These are phyloP conservation scores for Scaptomyza montana DNA, from an alignment of 1,140 invertebrate species.

Conservation along the genomic window DNA sequence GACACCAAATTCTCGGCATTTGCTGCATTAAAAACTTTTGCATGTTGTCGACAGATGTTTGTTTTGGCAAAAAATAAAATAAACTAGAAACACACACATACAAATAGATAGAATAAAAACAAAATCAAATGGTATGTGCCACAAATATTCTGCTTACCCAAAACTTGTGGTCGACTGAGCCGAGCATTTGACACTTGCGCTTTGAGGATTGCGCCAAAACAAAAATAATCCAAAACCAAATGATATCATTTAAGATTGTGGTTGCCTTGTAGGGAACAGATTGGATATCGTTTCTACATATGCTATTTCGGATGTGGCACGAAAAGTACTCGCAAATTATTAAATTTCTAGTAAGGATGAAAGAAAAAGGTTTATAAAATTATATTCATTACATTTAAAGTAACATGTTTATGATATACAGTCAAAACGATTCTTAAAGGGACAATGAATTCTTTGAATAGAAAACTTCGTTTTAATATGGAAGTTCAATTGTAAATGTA, in stretches of 20 bases:
- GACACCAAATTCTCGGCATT: conserved; percentile 69
- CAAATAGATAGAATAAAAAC: conserved; percentile 8
- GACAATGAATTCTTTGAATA: too few relatives aligned
- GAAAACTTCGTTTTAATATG: too few relatives aligned
- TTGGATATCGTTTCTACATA: neutral
- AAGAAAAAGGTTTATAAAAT: too few relatives aligned
- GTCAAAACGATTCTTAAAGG: too few relatives aligned
- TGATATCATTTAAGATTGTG: conserved; percentile 24
- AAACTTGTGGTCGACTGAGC: conserved; percentile 45
- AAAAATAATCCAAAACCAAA: conserved; percentile 19
- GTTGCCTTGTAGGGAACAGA: conserved; percentile 8
- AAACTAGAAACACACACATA: too few relatives aligned
- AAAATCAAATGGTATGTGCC: conserved; percentile 18
- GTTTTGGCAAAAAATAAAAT: conserved; percentile 7
- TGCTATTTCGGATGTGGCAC: neutral
- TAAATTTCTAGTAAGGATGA: too few relatives aligned
- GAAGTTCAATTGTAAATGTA: too few relatives aligned
- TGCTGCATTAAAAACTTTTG: conserved; percentile 63
- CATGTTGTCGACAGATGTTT: conserved; percentile 56
- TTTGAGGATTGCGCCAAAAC: conserved; percentile 13
- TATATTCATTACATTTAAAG: too few relatives aligned
- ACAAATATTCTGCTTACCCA: conserved; percentile 55
- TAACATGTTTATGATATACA: too few relatives aligned
- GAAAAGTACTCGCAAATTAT: too few relatives aligned
- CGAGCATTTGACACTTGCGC: conserved; percentile 56